Base-by-base conservation (phyloP, 2,797 vertebrate genomes). In the Megalops cyprinoides region DNA sequence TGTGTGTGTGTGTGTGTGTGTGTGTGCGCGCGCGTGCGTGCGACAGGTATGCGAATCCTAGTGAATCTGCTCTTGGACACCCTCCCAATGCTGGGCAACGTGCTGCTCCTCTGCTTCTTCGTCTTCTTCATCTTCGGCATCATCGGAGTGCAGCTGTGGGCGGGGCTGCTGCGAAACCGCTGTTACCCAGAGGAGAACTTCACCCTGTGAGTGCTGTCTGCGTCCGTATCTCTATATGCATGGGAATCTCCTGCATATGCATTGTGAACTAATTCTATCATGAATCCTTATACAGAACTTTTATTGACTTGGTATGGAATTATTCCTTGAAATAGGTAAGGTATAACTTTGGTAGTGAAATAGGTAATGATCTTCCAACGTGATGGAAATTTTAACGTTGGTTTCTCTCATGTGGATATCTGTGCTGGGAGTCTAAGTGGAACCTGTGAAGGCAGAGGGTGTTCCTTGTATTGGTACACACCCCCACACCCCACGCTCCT, bases 121-220 rank as follows among this genome's bases (percentile, higher is more conserved):
- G 96, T 96, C 89, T 97, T 96, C 93, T 97, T 97, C 88, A 96
- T 96, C 91, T 97, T 97, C 0, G 96, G 96, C 82, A 96, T 97
- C 91, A 96, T 97, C 0, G 96, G 96, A 0, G 96, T 97, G 79
- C 96, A 97, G 88, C 91, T 97, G 56, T 97, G 96, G 96, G 95
- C 96, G 0, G 96, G 96, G 53, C 90, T 97, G 65, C 94, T 97
- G 80, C 93, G 96, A 0, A 89, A 89, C 83, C 86, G 88, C 76
- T 89, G 88, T 79, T 88, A 85, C 67, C 86, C 85, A 0, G 86
- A 84, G 80, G 83, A 86, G 60, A 88, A 89, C 84, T 84, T 88
- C 74, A 89, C 86, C 0, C 84, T 86, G 87, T 88, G 82, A 89
- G 88, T 86, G 8, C 74, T 3, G 75, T 34, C 74, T 20, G 31